Base-by-base conservation (phyloP, 2,113 vertebrate species). In the Meleagris gallopavo region DNA sequence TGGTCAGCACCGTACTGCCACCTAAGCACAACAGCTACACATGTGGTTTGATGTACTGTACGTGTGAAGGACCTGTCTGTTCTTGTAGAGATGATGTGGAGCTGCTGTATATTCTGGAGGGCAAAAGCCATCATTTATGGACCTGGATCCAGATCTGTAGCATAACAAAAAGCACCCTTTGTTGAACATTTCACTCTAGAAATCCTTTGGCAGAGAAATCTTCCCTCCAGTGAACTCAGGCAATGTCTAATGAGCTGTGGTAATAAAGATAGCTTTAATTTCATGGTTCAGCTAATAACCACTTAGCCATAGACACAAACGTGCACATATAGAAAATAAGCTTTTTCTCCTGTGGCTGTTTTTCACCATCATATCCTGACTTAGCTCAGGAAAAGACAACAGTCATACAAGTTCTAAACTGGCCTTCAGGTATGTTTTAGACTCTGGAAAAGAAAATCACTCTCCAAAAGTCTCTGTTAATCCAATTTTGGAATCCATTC, bases 311-410 rank as follows among this genome's bases (percentile, higher is more conserved):
- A 14, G 8, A 67, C 71, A 62, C 52, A 60, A 41, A 61, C 34
- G 38, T 24, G 57, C 13, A 24, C n/a, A 12, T 2, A 4, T 0
- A 0, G 15, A 75, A 60, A 54, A 48, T 2, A 7, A 80, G 27
- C 5, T 38, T 3, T 16, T 43, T 22, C 22, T 58, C 48, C 70
- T 79, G 67, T 16, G 71, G 25, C 41, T 62, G 46, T 17, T 90
- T 52, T 60, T 71, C 77, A 93, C 57, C 54, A 38, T 32, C 36
- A 29, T 11, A 65, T 40, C 36, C 50, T 32, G 61, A 29, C 22
- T 65, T 19, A 82, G 62, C 25, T 20, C n/a, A 30, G 61, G 46
- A 81, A 77, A 29, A 71, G 25, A 10, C 29, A 75, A 66, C 65
- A 16, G 20, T 40, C 67, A 38, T 5, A 16, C 16, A 57, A 84